Conservation (phyloP, 30 jellyfish, hydroid and myxozoan genomes). For the Aurelia sp. region DNA sequence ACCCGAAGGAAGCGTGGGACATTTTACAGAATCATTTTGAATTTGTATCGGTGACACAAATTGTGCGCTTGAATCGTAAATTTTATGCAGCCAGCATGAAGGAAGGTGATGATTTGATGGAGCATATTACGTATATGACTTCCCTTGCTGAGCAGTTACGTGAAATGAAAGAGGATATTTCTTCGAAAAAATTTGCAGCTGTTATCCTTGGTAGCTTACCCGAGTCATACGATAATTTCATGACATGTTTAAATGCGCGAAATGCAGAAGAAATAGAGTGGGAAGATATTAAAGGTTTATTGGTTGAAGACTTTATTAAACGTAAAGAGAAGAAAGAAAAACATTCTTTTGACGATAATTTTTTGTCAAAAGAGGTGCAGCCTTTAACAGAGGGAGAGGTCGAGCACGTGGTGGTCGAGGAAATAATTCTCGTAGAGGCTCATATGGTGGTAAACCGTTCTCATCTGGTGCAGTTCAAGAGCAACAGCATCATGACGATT, state of each 20-base stretch:
- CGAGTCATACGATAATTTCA: slow-evolving; percentile 34
- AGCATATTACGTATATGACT: slow-evolving; percentile 50
- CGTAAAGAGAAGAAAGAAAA: slow-evolving; percentile 60
- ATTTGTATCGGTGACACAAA: slow-evolving; percentile 49
- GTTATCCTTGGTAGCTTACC: slow-evolving; percentile 58
- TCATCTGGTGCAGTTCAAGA: slow-evolving; percentile 13
- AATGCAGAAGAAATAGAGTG: slow-evolving; percentile 52
- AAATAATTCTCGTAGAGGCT: slow-evolving; percentile 64
- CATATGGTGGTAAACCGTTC: slow-evolving; percentile 43
- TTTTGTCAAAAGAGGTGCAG: slow-evolving; percentile 47
- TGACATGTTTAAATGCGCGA: slow-evolving; percentile 51
- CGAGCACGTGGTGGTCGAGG: slow-evolving; percentile 57
- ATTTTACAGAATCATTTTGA: slow-evolving; percentile 54
- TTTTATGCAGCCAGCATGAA: slow-evolving; percentile 60
- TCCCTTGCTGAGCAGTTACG: slow-evolving; percentile 68
- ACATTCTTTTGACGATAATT: slow-evolving; percentile 41
- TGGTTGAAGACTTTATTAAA: slow-evolving; percentile 62
- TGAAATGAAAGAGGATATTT: slow-evolving; percentile 46
- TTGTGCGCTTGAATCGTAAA: slow-evolving; percentile 49
- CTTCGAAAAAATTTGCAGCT: slow-evolving; percentile 42
- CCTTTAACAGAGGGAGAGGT: slow-evolving; percentile 42
- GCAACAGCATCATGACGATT: slow-evolving; percentile 24
- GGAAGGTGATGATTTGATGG: slow-evolving; percentile 58
- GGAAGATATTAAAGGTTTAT: too few relatives aligned
- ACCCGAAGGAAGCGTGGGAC: slow-evolving; percentile 72